These are phyloP conservation scores for Aleiodes sp. DNA, from an alignment of 1,140 invertebrate species.

Conservation along the genomic window DNA sequence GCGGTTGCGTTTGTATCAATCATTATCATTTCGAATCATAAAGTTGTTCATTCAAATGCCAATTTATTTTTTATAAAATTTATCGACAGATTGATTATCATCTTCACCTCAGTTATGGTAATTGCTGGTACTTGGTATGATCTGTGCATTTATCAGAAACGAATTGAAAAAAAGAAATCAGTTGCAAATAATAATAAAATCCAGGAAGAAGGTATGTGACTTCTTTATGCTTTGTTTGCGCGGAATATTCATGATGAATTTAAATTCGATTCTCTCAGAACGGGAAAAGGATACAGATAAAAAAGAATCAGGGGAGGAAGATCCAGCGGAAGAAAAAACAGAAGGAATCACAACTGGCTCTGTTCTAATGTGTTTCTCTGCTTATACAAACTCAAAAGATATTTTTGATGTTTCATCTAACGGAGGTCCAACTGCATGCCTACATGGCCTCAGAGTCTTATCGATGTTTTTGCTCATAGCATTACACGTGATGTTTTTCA, in stretches of 20 bases:
- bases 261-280: too few species aligned
- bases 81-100: constrained; percentile 30
- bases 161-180: not conserved
- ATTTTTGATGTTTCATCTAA: constrained; percentile 49
- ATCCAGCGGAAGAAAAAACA: too few species aligned
- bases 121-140: constrained; percentile 53
- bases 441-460: constrained; percentile 63
- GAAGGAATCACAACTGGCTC: constrained; percentile 34
- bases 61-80: too few species aligned
- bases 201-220: too few species aligned
- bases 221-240: too few species aligned
- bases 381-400: constrained; percentile 56
- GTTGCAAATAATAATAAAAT: not conserved
- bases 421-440: constrained; percentile 43
- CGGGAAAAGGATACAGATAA: too few species aligned
- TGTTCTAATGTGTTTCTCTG: constrained; percentile 60
- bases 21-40: not conserved
- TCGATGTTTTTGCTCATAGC: constrained; percentile 65
- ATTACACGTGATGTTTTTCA: constrained; percentile 60
- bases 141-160: constrained; percentile 44
- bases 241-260: too few species aligned
- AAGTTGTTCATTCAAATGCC: not conserved
- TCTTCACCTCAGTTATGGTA: constrained; percentile 29
- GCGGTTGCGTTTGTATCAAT: constrained; percentile 37
- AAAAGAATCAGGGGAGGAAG: too few species aligned